Evolutionary conservation across 2,888 invertebrate genomes (phyloP).

Genomic region (Tetranychus truncatus): DNA sequence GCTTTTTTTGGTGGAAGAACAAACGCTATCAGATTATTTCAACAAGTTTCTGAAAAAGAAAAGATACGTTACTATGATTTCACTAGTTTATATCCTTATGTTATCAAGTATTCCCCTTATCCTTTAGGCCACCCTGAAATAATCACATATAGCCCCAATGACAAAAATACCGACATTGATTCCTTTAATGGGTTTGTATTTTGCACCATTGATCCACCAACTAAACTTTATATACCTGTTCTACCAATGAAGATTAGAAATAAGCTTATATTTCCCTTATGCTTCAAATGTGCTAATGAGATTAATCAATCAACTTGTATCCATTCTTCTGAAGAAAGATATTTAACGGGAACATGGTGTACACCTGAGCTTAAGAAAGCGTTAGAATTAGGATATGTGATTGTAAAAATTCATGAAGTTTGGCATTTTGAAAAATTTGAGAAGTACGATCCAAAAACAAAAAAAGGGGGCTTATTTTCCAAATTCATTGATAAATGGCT

Average conservation of each 20-base stretch:
- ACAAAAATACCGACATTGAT: no score
- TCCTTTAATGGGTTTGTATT: no score
- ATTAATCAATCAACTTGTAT: no score
- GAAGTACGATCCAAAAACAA: background rate
- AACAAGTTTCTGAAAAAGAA: constrained; percentile 23
- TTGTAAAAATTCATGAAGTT: constrained; percentile 15
- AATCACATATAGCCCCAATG: no score
- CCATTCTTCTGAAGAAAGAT: constrained; percentile 20
- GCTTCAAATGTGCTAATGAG: no score
- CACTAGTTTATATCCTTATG: constrained; percentile 28
- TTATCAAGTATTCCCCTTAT: constrained; percentile 27
- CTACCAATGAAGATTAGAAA: no score
- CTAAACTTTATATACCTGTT: no score
- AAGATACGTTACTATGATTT: constrained; percentile 28
- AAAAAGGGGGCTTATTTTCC: constrained; percentile 21
- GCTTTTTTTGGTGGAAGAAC: constrained; percentile 29
- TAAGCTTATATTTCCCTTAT: no score
- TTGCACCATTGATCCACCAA: no score
- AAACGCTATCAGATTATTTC: constrained; percentile 27
- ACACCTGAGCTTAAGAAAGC: constrained; percentile 28
- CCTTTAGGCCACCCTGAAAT: constrained; percentile 19
- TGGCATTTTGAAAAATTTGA: background rate
- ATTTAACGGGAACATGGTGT: constrained; percentile 28
- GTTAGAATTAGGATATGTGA: constrained; percentile 27
- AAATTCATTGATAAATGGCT: constrained; percentile 28